Conservation (phyloP, 2,113 vertebrate species). For the Guaruba guarouba region DNA sequence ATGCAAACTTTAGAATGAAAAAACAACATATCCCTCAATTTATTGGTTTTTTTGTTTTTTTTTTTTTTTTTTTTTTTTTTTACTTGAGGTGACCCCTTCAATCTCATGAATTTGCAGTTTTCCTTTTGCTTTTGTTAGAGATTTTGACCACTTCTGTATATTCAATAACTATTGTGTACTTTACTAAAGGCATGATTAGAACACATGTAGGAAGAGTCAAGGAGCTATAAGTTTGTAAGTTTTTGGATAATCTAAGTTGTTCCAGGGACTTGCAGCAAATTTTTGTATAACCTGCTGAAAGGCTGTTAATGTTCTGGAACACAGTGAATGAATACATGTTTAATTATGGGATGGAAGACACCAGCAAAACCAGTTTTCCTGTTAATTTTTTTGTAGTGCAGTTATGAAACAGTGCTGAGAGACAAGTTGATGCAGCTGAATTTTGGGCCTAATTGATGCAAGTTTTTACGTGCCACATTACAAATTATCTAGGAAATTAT, state of each 20-base stretch:
- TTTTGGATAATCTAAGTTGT: neutral
- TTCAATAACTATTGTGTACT: neutral
- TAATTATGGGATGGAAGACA: neutral
- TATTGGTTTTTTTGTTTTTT: neutral
- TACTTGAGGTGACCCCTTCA: neutral
- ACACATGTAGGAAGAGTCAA: neutral
- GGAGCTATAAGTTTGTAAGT: neutral
- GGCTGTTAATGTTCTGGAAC: neutral
- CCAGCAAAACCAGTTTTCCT: neutral
- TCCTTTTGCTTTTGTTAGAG: neutral
- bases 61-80: neutral
- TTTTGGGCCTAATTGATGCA: neutral
- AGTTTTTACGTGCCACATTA: neutral
- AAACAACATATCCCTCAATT: neutral
- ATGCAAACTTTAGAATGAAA: neutral
- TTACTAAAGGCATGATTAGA: neutral
- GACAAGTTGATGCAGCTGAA: neutral
- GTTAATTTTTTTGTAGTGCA: neutral
- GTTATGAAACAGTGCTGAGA: neutral
- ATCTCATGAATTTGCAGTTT: neutral
- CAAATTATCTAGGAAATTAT: neutral
- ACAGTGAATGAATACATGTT: neutral
- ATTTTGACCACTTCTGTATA: neutral
- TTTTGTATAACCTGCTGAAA: neutral
- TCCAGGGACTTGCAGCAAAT: neutral